A percentile compares a stretch with the other conserved stretches of the same genome.
phyloP scores from a whole-genome alignment of 2,888 invertebrate species.

The Strigamia transsilvanica region DNA sequence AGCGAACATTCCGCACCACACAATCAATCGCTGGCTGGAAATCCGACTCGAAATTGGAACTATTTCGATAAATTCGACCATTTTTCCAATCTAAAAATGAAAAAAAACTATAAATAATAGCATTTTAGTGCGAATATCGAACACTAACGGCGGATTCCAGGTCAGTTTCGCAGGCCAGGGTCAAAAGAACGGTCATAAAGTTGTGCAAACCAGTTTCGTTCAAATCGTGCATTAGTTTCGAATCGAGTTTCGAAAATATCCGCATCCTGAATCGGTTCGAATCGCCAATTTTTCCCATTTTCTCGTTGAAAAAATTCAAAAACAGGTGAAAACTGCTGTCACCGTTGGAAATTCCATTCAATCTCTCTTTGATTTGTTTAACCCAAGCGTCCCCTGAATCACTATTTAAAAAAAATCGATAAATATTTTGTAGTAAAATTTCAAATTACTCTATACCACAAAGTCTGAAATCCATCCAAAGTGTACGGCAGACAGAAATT shows the following conservation, averaged over 20 bases:
- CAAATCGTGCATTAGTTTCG: not conserved
- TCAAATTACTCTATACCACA: not conserved
- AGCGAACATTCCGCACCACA: constrained; percentile 24
- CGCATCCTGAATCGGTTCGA: not conserved
- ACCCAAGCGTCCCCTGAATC: constrained; percentile 24
- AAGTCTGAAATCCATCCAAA: constrained; percentile 28
- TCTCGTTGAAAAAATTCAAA: not conserved
- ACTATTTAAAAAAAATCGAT: not conserved
- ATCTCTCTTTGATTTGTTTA: not conserved
- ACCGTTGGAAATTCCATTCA: not conserved
- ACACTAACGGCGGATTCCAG: not conserved
- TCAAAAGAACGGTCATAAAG: not conserved
- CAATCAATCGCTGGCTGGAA: not conserved
- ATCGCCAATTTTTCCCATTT: not conserved
- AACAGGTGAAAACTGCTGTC: constrained; percentile 35
- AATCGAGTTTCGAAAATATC: not conserved
- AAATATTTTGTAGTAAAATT: not conserved
- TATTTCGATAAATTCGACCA: not conserved
- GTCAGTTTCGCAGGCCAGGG: not conserved
- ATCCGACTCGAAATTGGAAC: not conserved
- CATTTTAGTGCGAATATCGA: not conserved
- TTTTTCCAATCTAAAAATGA: not conserved
- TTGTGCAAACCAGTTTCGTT: constrained; percentile 42
- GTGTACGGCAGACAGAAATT: constrained; percentile 47
- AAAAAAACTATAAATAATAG: not conserved